Base-by-base conservation (phyloP, 2,797 vertebrate genomes). In the Discoglossus pictus region DNA sequence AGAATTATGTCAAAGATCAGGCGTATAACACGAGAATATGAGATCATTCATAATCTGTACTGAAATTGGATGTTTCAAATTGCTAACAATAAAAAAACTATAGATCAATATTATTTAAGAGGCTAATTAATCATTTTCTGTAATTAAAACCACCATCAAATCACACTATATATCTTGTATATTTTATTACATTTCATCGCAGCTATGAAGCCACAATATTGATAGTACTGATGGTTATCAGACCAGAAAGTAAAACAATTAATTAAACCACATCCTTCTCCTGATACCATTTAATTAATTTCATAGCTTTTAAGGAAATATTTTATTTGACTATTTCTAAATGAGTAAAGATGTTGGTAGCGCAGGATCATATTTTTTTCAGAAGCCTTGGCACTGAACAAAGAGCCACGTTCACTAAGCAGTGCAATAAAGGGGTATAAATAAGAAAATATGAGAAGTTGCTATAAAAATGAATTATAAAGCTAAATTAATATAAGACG, bases 101-200 rank as follows among this genome's bases (percentile, higher is more conserved):
- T 78, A 82, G 74, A 84, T 88, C 88, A 82, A 87, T 84, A 81
- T 58, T 27, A 73, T 72, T 70, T 60, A 51, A 80, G 75, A 34
- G 39, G 65, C 74, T 75, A 84, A 84, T 75, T 73, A 81, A 82
- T 82, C 79, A 81, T 77, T 75, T 75, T 31, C 25, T 53, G 63
- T 84, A 86, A 88, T 86, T 86, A 84, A 76, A 84, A 74, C 52
- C 9, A 74, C 71, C 46, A 35, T 53, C 56, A 23, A 68, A 75
- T 79, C 79, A 73, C 78, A 76, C 59, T 54, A 76, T 48, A 72
- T 66, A 75, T 79, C 76, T 72, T 68, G 75, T 76, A 75, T 72
- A 66, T 74, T 77, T 81, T 77, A 79, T 81, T 75, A 76, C 64
- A 66, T 73, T 76, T 66, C 68, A 71, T 77, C 56, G 68, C 60